Conservation (phyloP, 2,113 vertebrate genomes). For the Procavia capensis region DNA sequence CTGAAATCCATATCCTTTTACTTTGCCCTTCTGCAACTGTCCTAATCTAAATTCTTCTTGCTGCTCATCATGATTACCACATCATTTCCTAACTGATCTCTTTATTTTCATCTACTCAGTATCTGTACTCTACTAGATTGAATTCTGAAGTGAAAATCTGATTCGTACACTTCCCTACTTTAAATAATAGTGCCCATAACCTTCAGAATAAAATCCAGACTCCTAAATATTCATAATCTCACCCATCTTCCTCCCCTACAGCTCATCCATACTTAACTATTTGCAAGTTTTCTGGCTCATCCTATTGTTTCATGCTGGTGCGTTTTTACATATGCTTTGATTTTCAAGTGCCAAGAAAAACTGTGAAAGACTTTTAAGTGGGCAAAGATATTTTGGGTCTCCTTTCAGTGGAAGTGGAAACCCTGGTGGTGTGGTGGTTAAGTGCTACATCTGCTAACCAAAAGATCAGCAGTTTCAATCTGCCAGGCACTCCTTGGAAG, state of each 20-base stretch:
- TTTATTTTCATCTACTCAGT: conserved; percentile 19
- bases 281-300: neutral
- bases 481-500: too few relatives aligned
- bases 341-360: conserved; percentile 4
- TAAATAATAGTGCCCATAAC: neutral
- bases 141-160: conserved; percentile 23
- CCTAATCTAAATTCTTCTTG: conserved; percentile 24
- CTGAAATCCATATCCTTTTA: neutral
- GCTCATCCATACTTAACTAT: neutral
- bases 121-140: neutral
- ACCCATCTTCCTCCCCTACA: neutral
- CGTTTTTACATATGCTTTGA: conserved; percentile 10
- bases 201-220: neutral
- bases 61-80: neutral
- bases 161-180: neutral
- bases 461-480: too few relatives aligned
- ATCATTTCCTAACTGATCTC: neutral
- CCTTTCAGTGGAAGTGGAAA: neutral
- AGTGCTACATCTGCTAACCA: too few relatives aligned
- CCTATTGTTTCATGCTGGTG: neutral
- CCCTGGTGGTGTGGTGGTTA: too few relatives aligned
- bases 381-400: neutral
- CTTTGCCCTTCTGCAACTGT: neutral
- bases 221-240: neutral
- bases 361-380: neutral